These are phyloP conservation scores for Tholera decimalis DNA, from an alignment of 2,888 invertebrate species.

Conservation along the genomic window DNA sequence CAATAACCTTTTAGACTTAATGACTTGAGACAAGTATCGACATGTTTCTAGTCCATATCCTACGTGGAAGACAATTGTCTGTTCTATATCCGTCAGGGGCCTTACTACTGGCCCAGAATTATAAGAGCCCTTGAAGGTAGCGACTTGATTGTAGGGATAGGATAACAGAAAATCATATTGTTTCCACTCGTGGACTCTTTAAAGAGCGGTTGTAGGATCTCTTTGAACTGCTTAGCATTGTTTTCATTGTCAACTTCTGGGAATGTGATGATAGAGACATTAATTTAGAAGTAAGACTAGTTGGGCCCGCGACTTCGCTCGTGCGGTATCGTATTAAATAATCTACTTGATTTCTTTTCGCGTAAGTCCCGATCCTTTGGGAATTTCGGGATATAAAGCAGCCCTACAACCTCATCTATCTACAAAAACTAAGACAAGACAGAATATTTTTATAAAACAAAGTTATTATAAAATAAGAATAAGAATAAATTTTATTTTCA, in stretches of 20 bases:
- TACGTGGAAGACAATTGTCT: constrained; percentile 38
- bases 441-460: no score
- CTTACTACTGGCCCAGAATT: constrained; percentile 33
- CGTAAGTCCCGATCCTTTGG: no score
- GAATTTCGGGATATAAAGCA: no score
- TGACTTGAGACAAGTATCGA: constrained; percentile 49
- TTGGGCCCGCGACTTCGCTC: no score
- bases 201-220: no score
- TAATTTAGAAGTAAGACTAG: background rate
- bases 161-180: background rate
- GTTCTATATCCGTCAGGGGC: constrained; percentile 30
- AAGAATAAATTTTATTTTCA: no score
- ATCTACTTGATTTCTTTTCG: no score
- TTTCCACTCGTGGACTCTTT: background rate
- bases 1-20: constrained; percentile 50
- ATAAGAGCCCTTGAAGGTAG: constrained; percentile 19
- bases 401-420: no score
- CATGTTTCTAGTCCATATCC: constrained; percentile 28
- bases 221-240: background rate
- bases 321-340: no score
- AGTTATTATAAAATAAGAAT: no score
- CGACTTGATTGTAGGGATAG: background rate
- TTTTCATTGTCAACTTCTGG: background rate
- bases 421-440: no score
- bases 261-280: background rate